phyloP scores from a whole-genome alignment of 1,140 invertebrate genomes.

The Neodiprion virginianus region DNA sequence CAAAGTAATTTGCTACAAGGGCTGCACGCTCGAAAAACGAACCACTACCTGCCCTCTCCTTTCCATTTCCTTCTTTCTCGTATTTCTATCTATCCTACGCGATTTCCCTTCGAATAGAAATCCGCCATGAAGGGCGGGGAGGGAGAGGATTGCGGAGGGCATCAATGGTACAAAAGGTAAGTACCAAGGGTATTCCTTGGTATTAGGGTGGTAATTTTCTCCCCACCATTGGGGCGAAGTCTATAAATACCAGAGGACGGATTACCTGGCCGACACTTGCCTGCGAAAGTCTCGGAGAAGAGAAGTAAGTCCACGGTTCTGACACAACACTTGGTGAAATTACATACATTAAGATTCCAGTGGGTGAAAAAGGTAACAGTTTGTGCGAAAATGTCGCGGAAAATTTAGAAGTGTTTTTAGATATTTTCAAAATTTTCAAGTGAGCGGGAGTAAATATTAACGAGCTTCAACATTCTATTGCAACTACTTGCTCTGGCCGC shows the following conservation, averaged over 20 bases:
- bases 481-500: not conserved
- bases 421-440: not conserved
- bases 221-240: not conserved
- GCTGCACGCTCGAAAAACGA: not conserved
- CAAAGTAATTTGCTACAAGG: too few species aligned
- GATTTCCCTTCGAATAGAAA: too few species aligned
- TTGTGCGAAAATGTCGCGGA: not conserved
- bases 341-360: too few species aligned
- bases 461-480: not conserved
- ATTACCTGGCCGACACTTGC: not conserved
- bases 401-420: not conserved
- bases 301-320: not conserved
- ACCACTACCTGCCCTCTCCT: not conserved
- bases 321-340: too few species aligned
- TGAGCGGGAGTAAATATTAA: not conserved
- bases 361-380: not conserved
- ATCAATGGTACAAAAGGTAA: not conserved
- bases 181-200: not conserved
- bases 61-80: not conserved
- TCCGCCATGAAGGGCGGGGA: not conserved
- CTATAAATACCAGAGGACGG: not conserved
- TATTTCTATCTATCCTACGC: not conserved
- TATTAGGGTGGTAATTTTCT: not conserved
- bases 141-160: not conserved
- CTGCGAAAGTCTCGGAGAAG: not conserved